Evolutionary conservation across 2,113 vertebrate species (phyloP).

Genomic region (Amazona guildingii): DNA sequence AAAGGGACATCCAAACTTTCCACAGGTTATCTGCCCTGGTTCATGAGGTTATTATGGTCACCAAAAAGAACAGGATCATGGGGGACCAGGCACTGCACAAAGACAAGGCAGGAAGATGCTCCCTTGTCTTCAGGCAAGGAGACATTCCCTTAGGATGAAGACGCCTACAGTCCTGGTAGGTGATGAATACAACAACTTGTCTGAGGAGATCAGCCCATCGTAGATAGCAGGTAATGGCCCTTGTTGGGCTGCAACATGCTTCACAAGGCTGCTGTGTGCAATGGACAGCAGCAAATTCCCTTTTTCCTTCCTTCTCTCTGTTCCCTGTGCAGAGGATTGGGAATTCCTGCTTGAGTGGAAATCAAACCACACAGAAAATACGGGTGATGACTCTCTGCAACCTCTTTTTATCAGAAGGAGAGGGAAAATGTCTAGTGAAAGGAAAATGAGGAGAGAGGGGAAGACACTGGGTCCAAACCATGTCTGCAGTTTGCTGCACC

Average conservation of each 20-base stretch:
- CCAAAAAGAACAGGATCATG: background rate
- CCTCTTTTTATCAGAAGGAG: conserved; percentile 21
- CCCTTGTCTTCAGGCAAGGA: background rate
- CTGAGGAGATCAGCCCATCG: background rate
- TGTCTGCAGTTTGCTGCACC: conserved; percentile 65
- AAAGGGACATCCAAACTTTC: background rate
- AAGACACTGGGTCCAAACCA: conserved; percentile 58
- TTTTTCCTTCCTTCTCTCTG: background rate
- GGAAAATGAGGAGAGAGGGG: background rate
- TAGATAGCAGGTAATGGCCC: background rate
- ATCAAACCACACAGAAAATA: background rate
- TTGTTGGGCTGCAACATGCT: background rate
- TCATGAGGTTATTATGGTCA: background rate
- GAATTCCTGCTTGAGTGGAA: background rate
- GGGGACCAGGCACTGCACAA: background rate
- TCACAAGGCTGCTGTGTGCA: background rate
- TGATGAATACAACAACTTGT: background rate
- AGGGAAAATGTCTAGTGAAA: background rate
- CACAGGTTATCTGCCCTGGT: background rate
- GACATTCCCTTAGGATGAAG: background rate
- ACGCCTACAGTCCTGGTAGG: background rate
- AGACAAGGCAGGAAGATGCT: background rate
- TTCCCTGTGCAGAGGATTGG: background rate
- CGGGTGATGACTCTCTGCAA: background rate
- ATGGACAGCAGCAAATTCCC: background rate